These are phyloP conservation scores for Aphidius gifuensis DNA, from an alignment of 1,140 invertebrate genomes.

Conservation along the genomic window DNA sequence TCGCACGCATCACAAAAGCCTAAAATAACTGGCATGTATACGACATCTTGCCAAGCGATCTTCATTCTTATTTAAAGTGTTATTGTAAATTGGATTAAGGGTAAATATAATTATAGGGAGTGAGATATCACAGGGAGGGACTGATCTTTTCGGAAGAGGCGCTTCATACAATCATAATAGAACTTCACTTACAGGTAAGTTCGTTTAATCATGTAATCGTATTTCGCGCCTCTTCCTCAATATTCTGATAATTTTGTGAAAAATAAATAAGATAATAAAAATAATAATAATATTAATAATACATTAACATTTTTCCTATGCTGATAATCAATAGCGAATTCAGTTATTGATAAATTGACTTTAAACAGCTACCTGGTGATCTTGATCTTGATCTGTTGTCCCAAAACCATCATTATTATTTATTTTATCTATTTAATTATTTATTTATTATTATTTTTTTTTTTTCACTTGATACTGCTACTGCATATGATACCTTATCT, in stretches of 20 bases:
- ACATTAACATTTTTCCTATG: no score
- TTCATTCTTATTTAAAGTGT: neutral
- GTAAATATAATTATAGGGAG: neutral
- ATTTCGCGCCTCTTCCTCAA: slow-evolving; percentile 16
- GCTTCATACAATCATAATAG: no score
- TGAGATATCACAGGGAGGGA: slow-evolving; percentile 8
- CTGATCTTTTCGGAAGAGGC: no score
- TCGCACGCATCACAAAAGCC: no score
- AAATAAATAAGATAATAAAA: no score
- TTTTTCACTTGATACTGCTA: slow-evolving; percentile 9
- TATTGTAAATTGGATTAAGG: slow-evolving; percentile 8
- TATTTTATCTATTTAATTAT: neutral
- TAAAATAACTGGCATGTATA: neutral
- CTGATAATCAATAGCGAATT: no score
- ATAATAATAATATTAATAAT: no score
- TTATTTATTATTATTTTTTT: slow-evolving; percentile 5
- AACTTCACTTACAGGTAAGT: no score
- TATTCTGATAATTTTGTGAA: slow-evolving; percentile 6
- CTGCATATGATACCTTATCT: slow-evolving; percentile 16
- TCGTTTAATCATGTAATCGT: no score
- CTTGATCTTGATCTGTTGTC: no score
- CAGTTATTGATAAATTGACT: no score
- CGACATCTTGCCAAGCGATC: neutral
- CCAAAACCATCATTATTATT: no score
- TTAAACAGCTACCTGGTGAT: slow-evolving; percentile 15